These are phyloP conservation scores for Eupeodes latifasciatus DNA, from an alignment of 2,888 invertebrate species.

Conservation along the genomic window DNA sequence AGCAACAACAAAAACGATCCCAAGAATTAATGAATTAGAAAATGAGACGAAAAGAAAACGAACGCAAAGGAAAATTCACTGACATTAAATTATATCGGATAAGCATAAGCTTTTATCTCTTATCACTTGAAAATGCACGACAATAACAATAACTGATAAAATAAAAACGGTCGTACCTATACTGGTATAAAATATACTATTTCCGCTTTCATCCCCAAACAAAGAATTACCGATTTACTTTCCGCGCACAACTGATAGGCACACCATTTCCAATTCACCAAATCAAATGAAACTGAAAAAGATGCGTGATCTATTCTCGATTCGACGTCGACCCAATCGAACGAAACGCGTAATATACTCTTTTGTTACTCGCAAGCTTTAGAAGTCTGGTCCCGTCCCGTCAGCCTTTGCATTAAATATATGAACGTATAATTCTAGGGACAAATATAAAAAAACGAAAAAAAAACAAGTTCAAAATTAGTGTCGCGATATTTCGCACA, in stretches of 20 bases:
- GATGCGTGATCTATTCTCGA: slow-evolving; percentile 63
- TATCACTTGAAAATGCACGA: slow-evolving; percentile 19
- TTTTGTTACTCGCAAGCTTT: slow-evolving; percentile 54
- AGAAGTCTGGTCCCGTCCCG: slow-evolving; percentile 21
- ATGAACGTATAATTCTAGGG: slow-evolving; percentile 43
- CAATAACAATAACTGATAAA: slow-evolving; percentile 9
- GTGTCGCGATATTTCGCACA: slow-evolving; percentile 44
- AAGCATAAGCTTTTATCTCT: slow-evolving; percentile 29
- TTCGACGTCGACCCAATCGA: slow-evolving; percentile 19
- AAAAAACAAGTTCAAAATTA: slow-evolving; percentile 34
- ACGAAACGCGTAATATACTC: slow-evolving; percentile 51
- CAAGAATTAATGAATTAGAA: slow-evolving; percentile 7
- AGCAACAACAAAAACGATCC: not conserved
- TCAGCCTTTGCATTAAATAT: slow-evolving; percentile 58
- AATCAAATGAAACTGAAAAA: slow-evolving; percentile 43
- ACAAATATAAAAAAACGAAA: slow-evolving; percentile 22
- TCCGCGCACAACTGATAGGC: slow-evolving; percentile 38
- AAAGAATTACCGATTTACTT: slow-evolving; percentile 10
- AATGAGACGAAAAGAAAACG: slow-evolving; percentile 11
- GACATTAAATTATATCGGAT: slow-evolving; percentile 3
- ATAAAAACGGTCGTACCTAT: not conserved
- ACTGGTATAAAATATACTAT: slow-evolving; percentile 37
- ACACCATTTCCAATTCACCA: slow-evolving; percentile 28
- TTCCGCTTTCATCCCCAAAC: slow-evolving; percentile 33
- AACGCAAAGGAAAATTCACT: slow-evolving; percentile 30